Percentiles rank a stretch among this genome's conserved stretches.
Evolutionary conservation across 1,140 invertebrate genomes (phyloP).

Genomic region (Leucophenga varia): DNA sequence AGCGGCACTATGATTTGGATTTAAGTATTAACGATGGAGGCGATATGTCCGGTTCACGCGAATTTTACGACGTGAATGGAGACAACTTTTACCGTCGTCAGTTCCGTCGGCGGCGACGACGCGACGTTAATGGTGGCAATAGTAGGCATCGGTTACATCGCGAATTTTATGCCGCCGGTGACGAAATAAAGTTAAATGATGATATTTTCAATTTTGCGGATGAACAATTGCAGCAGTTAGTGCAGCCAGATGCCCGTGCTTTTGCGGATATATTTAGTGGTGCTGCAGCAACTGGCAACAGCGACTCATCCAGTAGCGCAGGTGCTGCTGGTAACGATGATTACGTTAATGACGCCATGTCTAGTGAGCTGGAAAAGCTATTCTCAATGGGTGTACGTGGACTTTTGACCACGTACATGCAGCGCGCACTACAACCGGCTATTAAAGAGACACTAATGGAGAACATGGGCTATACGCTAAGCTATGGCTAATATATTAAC

Average conservation of each 20-base stretch:
- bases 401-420: constrained; percentile 78
- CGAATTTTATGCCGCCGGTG: constrained; percentile 10
- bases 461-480: constrained; percentile 82
- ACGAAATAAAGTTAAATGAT: constrained; percentile 55
- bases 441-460: constrained; percentile 82
- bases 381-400: constrained; percentile 76
- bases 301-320: background rate
- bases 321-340: constrained; percentile 19
- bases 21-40: constrained; percentile 29
- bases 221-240: constrained; percentile 42
- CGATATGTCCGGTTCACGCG: constrained; percentile 23
- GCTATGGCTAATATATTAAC: constrained; percentile 66
- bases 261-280: constrained; percentile 44
- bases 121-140: constrained; percentile 24
- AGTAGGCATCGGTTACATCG: background rate
- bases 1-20: constrained; percentile 30
- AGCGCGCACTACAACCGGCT: constrained; percentile 76
- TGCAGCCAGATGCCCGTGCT: constrained; percentile 47
- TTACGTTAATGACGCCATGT: constrained; percentile 64
- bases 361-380: constrained; percentile 79
- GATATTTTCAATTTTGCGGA: constrained; percentile 46
- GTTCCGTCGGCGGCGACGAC: constrained; percentile 26
- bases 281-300: constrained; percentile 3
- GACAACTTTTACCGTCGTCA: constrained; percentile 42
- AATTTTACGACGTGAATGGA: constrained; percentile 31